Conservation (phyloP, 2,888 invertebrate genomes). For the Drosophila barbarae region DNA sequence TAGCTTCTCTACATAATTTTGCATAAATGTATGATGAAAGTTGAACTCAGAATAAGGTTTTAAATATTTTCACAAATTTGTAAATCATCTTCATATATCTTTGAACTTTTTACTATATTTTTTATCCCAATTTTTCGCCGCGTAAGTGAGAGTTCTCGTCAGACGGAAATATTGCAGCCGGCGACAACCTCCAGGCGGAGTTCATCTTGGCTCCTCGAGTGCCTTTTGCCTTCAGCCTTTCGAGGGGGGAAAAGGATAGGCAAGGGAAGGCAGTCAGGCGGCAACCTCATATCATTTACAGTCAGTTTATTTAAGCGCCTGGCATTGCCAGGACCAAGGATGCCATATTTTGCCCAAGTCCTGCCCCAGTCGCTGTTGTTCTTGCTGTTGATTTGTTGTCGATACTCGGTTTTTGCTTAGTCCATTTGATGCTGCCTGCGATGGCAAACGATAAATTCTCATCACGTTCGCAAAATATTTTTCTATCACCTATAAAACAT, state of each 20-base stretch:
- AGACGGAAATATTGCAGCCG: slow-evolving; percentile 4
- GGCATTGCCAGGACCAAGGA: slow-evolving; percentile 20
- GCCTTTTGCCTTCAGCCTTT: neutral
- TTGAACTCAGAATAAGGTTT: rapidly evolving
- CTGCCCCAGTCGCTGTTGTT: slow-evolving; percentile 6
- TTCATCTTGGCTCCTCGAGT: slow-evolving; percentile 7
- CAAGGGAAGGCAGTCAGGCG: slow-evolving; percentile 4
- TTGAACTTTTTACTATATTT: neutral
- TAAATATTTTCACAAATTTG: neutral
- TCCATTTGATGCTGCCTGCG: slow-evolving; percentile 53
- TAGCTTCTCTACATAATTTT: neutral
- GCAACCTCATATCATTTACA: slow-evolving; percentile 50
- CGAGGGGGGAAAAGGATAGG: too few species aligned
- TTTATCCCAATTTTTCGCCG: neutral
- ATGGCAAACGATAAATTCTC: slow-evolving; percentile 74
- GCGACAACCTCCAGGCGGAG: slow-evolving; percentile 3
- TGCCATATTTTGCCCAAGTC: slow-evolving; percentile 40
- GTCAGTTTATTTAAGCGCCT: slow-evolving; percentile 50
- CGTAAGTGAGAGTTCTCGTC: neutral
- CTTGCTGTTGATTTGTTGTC: slow-evolving; percentile 23
- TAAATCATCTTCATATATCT: too few species aligned
- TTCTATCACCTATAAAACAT: slow-evolving; percentile 73
- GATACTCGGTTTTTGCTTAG: slow-evolving; percentile 44
- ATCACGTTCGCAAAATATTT: slow-evolving; percentile 79
- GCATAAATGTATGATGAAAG: neutral